Conservation (phyloP, 2,113 vertebrate species). For the Podiceps cristatus region DNA sequence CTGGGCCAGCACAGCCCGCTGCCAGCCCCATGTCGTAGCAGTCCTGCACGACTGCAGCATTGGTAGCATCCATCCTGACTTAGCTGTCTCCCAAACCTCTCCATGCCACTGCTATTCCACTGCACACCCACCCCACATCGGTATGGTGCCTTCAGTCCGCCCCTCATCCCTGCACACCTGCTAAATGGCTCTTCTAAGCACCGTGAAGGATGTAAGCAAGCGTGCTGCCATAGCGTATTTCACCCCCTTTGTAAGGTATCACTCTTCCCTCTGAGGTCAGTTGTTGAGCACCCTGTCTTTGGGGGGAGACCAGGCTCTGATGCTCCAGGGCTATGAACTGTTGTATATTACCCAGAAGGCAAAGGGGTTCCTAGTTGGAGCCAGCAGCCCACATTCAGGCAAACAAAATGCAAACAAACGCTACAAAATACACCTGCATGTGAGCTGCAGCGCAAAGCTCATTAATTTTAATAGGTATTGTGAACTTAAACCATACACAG, state of each 20-base stretch:
- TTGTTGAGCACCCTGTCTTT: background rate
- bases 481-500: background rate
- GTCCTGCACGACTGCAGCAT: background rate
- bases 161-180: background rate
- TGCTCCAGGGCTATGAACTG: background rate
- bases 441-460: constrained; percentile 7
- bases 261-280: fast-evolving
- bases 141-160: background rate
- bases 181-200: background rate
- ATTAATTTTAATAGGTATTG: background rate
- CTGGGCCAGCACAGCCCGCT: background rate
- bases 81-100: background rate
- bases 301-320: background rate
- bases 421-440: background rate
- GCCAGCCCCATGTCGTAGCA: background rate
- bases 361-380: background rate
- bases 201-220: background rate
- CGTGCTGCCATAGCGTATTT: fast-evolving
- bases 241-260: background rate
- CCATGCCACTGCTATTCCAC: fast-evolving
- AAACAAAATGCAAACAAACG: background rate
- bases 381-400: background rate
- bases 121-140: background rate
- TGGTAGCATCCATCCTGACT: fast-evolving
- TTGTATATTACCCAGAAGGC: background rate